Conservation (phyloP, 2,113 vertebrate species). For the Vimba vimba region DNA sequence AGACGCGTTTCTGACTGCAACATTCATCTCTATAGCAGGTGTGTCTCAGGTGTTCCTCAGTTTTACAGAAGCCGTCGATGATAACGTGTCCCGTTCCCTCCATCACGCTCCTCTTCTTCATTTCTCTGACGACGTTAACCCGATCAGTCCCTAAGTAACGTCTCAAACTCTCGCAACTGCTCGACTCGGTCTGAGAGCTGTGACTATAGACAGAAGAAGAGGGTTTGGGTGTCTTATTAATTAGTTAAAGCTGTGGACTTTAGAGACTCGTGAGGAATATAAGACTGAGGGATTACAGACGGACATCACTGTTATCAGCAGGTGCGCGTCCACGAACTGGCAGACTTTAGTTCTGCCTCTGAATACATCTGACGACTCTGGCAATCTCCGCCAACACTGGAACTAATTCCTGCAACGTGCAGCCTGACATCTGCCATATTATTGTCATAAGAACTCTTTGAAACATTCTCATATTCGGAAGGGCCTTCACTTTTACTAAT, state of each 20-base stretch:
- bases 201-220: not conserved
- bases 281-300: constrained; percentile 73
- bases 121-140: not conserved
- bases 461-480: constrained; percentile 50
- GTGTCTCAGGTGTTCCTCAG: not conserved
- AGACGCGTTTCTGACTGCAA: not conserved
- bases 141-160: constrained; percentile 1
- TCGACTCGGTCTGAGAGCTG: not conserved
- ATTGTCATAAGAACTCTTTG: constrained; percentile 69
- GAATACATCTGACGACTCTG: constrained; percentile 70
- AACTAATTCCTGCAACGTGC: constrained; percentile 54
- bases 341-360: constrained; percentile 73
- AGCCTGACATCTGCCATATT: constrained; percentile 74
- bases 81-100: not conserved
- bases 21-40: constrained; percentile 26
- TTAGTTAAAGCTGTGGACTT: constrained; percentile 75
- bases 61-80: no score
- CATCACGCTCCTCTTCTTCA: constrained; percentile 1
- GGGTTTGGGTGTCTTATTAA: constrained; percentile 73
- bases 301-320: constrained; percentile 75
- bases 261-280: constrained; percentile 51
- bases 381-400: constrained; percentile 55
- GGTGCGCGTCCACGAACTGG: constrained; percentile 69
- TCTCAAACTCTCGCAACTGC: constrained; percentile 7
- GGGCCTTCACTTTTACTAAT: constrained; percentile 54